Evolutionary conservation across 2,113 vertebrate genomes (phyloP), one percentile per base, ranked within the genome.

Genomic region (Syrmaticus mikado): DNA sequence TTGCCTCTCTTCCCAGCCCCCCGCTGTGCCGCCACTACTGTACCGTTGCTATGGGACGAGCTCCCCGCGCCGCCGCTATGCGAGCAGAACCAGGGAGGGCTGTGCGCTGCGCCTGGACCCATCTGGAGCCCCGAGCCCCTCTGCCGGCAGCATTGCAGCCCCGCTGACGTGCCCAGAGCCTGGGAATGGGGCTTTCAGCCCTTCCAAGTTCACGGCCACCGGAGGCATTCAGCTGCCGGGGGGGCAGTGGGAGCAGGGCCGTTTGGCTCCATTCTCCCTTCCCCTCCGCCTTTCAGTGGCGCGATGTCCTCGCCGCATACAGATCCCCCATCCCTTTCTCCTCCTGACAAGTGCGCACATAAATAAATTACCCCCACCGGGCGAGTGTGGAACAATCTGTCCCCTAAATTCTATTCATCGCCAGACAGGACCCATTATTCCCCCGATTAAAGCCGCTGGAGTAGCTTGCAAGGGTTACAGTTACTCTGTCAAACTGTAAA

Each of bases 401-500:
- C 95, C 97, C 94, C 95, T 90, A 93, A 96, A 96, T 87, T 93
- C 96, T 92, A 97, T 97, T 97, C 97, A 97, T 80, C 57, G 74
- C 95, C 92, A 96, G 97, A 97, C 97, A 96, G 95, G 95, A 76
- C 79, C 95, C 95, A 95, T 97, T 97, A 94, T 97, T 95, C 94
- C 95, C 80, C 88, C 94, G 92, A 95, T 97, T 97, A 96, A 97
- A 97, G 97, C 96, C 64, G 85, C 93, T 94, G 95, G 97, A 96
- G 96, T 91, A 92, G 95, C 92, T 96, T 96, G 96, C 96, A 96
- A 97, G 97, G 95, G 96, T 97, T 97, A 96, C 97, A 96, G 96
- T 95, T 95, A 89, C 96, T 97, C 92, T 95, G 96, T 96, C 97
- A 96, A 93, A 97, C 96, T 97, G 97, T 97, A 97, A 97, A 97